Conservation (phyloP, 2,113 vertebrate species). For the Vireo altiloquus region DNA sequence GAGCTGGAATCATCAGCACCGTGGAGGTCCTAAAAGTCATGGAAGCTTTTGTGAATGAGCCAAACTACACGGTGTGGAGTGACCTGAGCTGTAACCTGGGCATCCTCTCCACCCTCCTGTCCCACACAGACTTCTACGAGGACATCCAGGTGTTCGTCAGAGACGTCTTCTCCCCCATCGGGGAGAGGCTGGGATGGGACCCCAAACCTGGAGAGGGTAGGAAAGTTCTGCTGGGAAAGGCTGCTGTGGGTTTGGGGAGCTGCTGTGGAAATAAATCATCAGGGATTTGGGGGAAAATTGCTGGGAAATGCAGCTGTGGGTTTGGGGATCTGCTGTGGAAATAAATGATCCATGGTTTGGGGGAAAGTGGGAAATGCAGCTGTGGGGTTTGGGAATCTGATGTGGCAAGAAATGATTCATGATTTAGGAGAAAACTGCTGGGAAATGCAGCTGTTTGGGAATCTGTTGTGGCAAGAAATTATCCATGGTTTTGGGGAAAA, state of each 20-base stretch:
- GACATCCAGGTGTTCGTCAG: conserved; percentile 94
- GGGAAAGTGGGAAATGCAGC: background rate
- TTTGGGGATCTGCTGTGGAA: no score
- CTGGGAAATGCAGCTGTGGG: background rate
- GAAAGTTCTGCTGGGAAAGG: background rate
- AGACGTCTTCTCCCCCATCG: conserved; percentile 94
- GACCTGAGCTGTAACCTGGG: conserved; percentile 99
- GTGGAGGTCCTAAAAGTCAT: conserved; percentile 97
- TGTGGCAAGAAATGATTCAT: background rate
- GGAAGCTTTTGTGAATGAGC: conserved; percentile 98
- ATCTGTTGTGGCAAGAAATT: background rate
- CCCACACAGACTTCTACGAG: conserved; percentile 95
- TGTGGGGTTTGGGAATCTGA: background rate
- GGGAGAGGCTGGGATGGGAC: conserved; percentile 94
- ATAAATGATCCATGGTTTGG: no score
- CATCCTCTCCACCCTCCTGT: conserved; percentile 91
- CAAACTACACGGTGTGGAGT: conserved; percentile 99
- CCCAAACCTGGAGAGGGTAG: conserved; percentile 92
- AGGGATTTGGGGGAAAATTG: background rate
- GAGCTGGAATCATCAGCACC: conserved; percentile 97
- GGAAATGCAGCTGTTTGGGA: background rate
- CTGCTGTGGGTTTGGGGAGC: background rate
- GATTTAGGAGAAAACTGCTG: background rate
- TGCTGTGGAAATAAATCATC: no score
- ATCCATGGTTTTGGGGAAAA: background rate